Evolutionary conservation across 2,888 invertebrate genomes (phyloP).

Genomic region (Antitype chi): DNA sequence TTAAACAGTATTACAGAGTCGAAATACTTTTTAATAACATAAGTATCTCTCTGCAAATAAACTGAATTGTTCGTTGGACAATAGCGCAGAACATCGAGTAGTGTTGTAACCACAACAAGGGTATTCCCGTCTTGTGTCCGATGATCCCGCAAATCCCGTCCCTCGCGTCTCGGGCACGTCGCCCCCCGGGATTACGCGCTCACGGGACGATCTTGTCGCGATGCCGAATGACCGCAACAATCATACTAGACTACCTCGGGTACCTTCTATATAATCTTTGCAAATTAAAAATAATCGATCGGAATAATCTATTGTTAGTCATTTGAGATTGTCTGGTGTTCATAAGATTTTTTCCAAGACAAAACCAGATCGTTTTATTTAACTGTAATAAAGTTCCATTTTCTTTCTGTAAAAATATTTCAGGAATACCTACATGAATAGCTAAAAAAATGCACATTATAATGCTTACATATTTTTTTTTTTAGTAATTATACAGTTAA

Average conservation of each 20-base stretch:
- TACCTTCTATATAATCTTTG: slow-evolving; percentile 58
- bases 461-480: too few species aligned
- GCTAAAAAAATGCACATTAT: background rate
- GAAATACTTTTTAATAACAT: slow-evolving; percentile 47
- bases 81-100: slow-evolving; percentile 64
- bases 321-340: background rate
- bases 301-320: slow-evolving; percentile 14
- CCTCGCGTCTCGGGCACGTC: slow-evolving; percentile 82
- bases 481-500: too few species aligned
- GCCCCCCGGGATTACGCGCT: slow-evolving; percentile 80
- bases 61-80: slow-evolving; percentile 53
- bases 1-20: slow-evolving; percentile 1
- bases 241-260: slow-evolving; percentile 72
- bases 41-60: slow-evolving; percentile 45
- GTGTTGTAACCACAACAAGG: slow-evolving; percentile 78
- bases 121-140: slow-evolving; percentile 80
- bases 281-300: slow-evolving; percentile 59
- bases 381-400: background rate
- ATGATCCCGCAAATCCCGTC: slow-evolving; percentile 86
- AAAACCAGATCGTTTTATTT: background rate
- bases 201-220: slow-evolving; percentile 75
- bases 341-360: background rate
- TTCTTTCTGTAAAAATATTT: background rate
- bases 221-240: slow-evolving; percentile 78
- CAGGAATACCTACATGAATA: background rate